Evolutionary conservation across 2,797 vertebrate genomes (phyloP).

Genomic region (Petrocephalus sullivani): DNA sequence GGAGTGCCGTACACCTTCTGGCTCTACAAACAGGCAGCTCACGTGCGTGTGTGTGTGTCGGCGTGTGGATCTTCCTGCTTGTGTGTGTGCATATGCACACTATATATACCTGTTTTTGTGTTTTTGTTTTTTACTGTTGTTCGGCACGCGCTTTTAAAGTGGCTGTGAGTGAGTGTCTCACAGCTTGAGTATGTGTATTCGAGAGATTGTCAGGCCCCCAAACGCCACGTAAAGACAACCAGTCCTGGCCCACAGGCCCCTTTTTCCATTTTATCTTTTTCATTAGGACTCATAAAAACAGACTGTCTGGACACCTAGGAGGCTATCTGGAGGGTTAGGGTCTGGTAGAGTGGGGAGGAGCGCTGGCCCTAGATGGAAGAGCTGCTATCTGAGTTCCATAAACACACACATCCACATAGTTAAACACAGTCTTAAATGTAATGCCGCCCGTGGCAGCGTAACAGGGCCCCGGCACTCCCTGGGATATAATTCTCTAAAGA

Average conservation of each 20-base stretch:
- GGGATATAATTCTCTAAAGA: neutral
- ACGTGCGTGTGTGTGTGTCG: neutral
- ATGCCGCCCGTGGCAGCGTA: neutral
- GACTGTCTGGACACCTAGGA: neutral
- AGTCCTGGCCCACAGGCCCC: neutral
- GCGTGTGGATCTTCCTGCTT: neutral
- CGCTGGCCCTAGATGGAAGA: neutral
- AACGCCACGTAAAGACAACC: neutral
- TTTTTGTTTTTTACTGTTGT: neutral
- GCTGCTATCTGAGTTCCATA: neutral
- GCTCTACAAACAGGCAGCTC: neutral
- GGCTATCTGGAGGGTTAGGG: neutral
- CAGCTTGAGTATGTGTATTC: neutral
- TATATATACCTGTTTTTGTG: neutral
- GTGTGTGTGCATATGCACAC: neutral
- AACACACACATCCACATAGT: neutral
- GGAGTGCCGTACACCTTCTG: neutral
- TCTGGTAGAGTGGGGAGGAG: neutral
- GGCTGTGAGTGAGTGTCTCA: neutral
- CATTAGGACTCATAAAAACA: neutral
- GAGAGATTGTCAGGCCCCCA: neutral
- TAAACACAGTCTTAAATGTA: neutral
- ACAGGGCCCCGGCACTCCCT: no score
- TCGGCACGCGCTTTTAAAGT: neutral
- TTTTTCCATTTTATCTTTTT: constrained; percentile 4